Evolutionary conservation across 1,140 invertebrate species (phyloP).

Genomic region (Pseudachorutes palmiensis): DNA sequence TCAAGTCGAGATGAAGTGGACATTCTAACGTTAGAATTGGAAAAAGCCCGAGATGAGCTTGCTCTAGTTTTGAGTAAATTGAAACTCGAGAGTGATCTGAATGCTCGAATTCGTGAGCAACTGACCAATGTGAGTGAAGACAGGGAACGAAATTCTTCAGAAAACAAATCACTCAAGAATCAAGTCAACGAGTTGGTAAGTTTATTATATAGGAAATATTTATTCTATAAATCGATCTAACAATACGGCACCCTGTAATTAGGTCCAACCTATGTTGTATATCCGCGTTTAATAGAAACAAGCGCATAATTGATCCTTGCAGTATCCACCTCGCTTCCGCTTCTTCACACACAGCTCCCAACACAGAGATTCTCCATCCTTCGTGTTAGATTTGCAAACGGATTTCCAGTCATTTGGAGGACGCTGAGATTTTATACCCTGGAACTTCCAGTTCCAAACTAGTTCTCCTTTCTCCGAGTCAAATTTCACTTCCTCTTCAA

Average conservation of each 20-base stretch:
- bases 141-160: conserved; percentile 28
- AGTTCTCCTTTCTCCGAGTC: neutral
- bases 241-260: neutral
- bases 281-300: neutral
- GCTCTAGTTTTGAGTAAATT: conserved; percentile 23
- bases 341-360: neutral
- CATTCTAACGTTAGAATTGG: conserved; percentile 24
- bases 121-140: conserved; percentile 23
- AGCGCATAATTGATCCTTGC: neutral
- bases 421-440: neutral
- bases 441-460: neutral
- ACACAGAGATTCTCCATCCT: neutral
- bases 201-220: conserved; percentile 5
- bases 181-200: conserved; percentile 23
- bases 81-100: conserved; percentile 33
- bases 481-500: neutral
- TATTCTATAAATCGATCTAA: conserved; percentile 12
- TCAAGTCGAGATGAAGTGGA: conserved; percentile 30
- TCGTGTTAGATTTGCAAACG: neutral
- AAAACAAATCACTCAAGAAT: conserved; percentile 32
- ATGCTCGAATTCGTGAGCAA: conserved; percentile 31
- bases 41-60: conserved; percentile 29
- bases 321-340: neutral
- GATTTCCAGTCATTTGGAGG: neutral
- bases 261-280: neutral